A percentile compares a stretch with the other conserved stretches of the same genome.
Evolutionary conservation across 1,140 invertebrate genomes (phyloP).

Genomic region (Drosophila tropicalis): DNA sequence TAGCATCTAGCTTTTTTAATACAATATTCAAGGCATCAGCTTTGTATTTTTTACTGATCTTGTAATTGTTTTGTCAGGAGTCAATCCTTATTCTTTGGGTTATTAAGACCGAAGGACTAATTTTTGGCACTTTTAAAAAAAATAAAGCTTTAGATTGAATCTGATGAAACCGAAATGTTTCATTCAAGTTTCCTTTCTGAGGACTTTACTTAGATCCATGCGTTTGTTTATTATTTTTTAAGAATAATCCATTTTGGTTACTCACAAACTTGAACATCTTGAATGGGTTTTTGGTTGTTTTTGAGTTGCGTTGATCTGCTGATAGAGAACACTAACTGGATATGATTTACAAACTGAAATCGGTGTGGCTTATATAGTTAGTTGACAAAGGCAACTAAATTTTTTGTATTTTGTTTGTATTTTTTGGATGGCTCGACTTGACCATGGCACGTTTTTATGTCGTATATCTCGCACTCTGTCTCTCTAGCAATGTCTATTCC

Average conservation of each 20-base stretch:
- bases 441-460: slow-evolving; percentile 63
- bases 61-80: too few species aligned
- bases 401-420: neutral
- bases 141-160: too few species aligned
- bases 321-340: slow-evolving; percentile 63
- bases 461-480: slow-evolving; percentile 15
- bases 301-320: slow-evolving; percentile 53
- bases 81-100: too few species aligned
- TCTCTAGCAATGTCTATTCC: neutral
- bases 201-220: too few species aligned
- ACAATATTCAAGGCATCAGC: too few species aligned
- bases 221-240: too few species aligned
- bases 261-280: slow-evolving; percentile 83
- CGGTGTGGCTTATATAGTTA: slow-evolving; percentile 60
- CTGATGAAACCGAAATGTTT: too few species aligned
- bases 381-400: slow-evolving; percentile 13
- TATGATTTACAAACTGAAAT: slow-evolving; percentile 55
- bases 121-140: too few species aligned
- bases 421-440: slow-evolving; percentile 27
- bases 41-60: too few species aligned
- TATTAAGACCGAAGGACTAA: too few species aligned
- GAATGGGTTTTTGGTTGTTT: slow-evolving; percentile 37
- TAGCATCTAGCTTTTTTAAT: too few species aligned
- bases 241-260: slow-evolving; percentile 20
- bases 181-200: too few species aligned